Conservation (phyloP, 2,113 vertebrate genomes). For the Chaenocephalus aceratus region DNA sequence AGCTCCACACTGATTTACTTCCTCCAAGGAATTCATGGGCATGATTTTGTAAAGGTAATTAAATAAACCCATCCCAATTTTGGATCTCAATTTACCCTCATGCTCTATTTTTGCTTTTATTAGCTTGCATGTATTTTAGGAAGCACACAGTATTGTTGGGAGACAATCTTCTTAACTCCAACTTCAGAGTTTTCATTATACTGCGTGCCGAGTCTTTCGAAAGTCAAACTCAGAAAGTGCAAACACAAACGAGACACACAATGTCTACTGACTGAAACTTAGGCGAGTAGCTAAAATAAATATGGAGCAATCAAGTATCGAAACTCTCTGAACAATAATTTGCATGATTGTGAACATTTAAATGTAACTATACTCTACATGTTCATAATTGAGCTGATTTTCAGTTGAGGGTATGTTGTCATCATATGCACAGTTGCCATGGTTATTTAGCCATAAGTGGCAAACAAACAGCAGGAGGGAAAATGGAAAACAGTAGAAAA, state of each 20-base stretch:
- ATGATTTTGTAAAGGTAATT: constrained; percentile 64
- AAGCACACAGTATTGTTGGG: constrained; percentile 42
- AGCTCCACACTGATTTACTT: constrained; percentile 46
- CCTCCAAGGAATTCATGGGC: constrained; percentile 56
- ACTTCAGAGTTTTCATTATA: constrained; percentile 57
- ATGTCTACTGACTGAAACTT: constrained; percentile 6
- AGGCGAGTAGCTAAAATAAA: constrained; percentile 49
- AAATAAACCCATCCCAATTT: constrained; percentile 56
- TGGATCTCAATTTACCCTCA: constrained; percentile 49
- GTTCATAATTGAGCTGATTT: constrained; percentile 13
- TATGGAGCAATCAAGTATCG: constrained; percentile 27
- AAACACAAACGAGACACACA: constrained; percentile 35
- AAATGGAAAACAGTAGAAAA: constrained; percentile 3
- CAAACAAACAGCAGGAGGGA: constrained; percentile 28
- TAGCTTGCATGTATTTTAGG: constrained; percentile 63
- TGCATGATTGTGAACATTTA: constrained; percentile 25
- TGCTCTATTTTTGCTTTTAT: constrained; percentile 46
- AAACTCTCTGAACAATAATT: constrained; percentile 29
- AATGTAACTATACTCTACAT: constrained; percentile 4
- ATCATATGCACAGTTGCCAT: constrained; percentile 14
- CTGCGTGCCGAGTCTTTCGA: constrained; percentile 15
- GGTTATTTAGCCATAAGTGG: background rate
- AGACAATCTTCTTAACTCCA: constrained; percentile 65
- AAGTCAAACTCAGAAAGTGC: constrained; percentile 37
- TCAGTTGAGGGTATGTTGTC: constrained; percentile 4